Conservation (phyloP, 2,797 vertebrate genomes). For the Denticeps clupeoides region DNA sequence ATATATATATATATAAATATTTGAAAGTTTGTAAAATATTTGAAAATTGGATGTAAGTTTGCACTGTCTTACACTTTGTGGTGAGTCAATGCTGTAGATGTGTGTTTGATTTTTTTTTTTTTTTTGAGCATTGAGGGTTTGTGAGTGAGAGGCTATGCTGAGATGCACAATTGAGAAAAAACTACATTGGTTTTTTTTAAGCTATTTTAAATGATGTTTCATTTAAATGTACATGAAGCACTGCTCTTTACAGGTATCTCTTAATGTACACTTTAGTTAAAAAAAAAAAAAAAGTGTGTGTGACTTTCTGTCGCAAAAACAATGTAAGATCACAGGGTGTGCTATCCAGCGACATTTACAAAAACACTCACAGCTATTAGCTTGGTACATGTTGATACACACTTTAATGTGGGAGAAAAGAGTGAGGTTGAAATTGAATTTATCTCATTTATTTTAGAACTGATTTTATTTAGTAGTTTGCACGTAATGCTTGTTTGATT, state of each 20-base stretch:
- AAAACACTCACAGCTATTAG: background rate
- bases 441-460: constrained; percentile 17
- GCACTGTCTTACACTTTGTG: constrained; percentile 52
- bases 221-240: constrained; percentile 51
- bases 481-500: background rate
- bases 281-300: too few species aligned
- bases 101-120: constrained; percentile 44
- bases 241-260: constrained; percentile 41
- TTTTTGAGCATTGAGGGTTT: constrained; percentile 21
- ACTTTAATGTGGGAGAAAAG: background rate
- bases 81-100: constrained; percentile 53
- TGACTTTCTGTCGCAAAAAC: too few species aligned
- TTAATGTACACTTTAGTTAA: constrained; percentile 25
- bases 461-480: background rate
- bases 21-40: constrained; percentile 60
- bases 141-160: constrained; percentile 43
- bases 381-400: background rate
- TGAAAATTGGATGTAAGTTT: constrained; percentile 61
- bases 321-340: too few species aligned
- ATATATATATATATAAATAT: constrained; percentile 3
- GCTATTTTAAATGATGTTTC: constrained; percentile 42
- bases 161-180: constrained; percentile 41
- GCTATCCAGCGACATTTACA: background rate
- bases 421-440: background rate
- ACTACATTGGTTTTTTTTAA: constrained; percentile 20